These are phyloP conservation scores for Porites cylindrica DNA, from an alignment of 92 coral and sea anemone species.

Conservation along the genomic window DNA sequence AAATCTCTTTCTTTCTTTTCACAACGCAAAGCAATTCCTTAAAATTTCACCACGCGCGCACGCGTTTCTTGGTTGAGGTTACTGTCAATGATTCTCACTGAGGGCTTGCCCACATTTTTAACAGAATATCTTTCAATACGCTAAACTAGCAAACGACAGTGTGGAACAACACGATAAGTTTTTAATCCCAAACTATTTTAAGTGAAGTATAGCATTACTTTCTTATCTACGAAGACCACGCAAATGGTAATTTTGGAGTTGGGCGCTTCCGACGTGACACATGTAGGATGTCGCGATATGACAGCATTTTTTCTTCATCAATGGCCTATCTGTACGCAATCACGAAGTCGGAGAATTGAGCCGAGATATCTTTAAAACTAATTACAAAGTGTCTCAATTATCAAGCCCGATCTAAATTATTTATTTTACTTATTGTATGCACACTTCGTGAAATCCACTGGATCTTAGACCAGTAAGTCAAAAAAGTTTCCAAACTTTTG, in stretches of 20 bases:
- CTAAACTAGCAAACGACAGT: background rate
- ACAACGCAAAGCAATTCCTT: background rate
- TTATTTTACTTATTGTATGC: background rate
- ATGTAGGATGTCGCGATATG: conserved; percentile 3
- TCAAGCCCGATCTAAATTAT: background rate
- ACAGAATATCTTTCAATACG: background rate
- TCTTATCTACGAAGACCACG: conserved; percentile 82
- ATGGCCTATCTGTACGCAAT: conserved; percentile 24
- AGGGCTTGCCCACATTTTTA: background rate
- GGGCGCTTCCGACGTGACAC: conserved; percentile 43
- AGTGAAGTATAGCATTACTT: conserved; percentile 71
- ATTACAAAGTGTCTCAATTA: background rate
- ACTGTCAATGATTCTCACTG: background rate
- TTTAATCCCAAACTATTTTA: conserved; percentile 64
- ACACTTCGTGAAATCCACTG: background rate
- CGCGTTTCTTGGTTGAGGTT: background rate
- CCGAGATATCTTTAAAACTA: conserved; percentile 1
- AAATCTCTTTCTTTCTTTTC: background rate
- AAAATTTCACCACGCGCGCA: background rate
- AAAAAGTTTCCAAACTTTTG: background rate
- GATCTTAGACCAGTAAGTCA: background rate
- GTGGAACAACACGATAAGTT: conserved; percentile 68
- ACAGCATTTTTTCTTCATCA: background rate
- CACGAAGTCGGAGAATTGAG: background rate
- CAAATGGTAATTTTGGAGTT: conserved; percentile 44